Evolutionary conservation across 1,140 invertebrate species (phyloP).

Genomic region (Aphelenchoides besseyi): DNA sequence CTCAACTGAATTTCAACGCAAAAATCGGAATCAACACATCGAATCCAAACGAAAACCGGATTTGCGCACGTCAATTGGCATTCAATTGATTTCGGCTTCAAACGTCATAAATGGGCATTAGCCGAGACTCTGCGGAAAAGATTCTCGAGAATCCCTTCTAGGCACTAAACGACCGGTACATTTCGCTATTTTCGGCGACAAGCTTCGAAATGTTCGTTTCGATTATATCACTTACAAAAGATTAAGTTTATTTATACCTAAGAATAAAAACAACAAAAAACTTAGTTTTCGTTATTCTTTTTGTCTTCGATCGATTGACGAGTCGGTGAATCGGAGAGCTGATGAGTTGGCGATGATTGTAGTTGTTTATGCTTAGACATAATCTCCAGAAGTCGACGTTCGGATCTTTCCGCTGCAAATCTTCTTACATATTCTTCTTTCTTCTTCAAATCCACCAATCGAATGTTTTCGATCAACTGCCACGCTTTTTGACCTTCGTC

Average conservation of each 20-base stretch:
- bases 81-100: too few relatives aligned
- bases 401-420: not conserved
- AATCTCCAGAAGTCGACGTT: not conserved
- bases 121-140: not conserved
- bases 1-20: too few relatives aligned
- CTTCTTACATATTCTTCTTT: not conserved
- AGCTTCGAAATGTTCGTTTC: not conserved
- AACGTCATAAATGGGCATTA: not conserved
- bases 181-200: not conserved
- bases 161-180: not conserved
- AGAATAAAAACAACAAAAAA: not conserved
- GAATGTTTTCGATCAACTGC: not conserved
- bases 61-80: too few relatives aligned
- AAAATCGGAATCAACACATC: too few relatives aligned
- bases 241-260: not conserved
- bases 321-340: too few relatives aligned
- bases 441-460: not conserved
- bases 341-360: not conserved
- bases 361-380: not conserved
- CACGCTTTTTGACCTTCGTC: not conserved
- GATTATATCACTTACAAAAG: not conserved
- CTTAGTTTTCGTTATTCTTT: not conserved
- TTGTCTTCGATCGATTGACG: not conserved
- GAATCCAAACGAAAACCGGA: too few relatives aligned
- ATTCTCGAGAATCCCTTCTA: too few relatives aligned